These are phyloP conservation scores for Notechis scutatus DNA, from an alignment of 2,113 vertebrate species.

Conservation along the genomic window DNA sequence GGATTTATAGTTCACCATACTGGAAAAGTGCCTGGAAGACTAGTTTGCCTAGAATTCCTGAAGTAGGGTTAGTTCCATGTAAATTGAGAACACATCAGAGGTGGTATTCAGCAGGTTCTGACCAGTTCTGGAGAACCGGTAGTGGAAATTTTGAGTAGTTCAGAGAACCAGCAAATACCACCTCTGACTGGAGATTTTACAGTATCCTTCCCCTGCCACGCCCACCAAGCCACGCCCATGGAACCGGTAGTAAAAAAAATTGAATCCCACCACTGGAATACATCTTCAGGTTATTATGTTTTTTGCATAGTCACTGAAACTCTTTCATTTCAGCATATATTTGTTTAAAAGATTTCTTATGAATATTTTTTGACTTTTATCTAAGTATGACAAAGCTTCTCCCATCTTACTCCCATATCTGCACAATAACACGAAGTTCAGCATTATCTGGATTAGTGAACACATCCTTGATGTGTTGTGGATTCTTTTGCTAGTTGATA, in stretches of 20 bases:
- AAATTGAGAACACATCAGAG: neutral
- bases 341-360: neutral
- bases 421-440: neutral
- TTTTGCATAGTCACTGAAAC: neutral
- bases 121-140: no score
- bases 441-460: neutral
- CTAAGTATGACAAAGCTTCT: neutral
- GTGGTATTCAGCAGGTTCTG: no score
- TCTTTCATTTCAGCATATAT: neutral
- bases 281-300: neutral
- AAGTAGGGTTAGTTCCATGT: neutral
- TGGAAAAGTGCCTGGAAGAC: neutral
- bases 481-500: neutral
- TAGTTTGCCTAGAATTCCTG: neutral
- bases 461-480: neutral
- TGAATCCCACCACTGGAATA: no score
- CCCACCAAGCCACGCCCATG: no score
- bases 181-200: no score
- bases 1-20: neutral
- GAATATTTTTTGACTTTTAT: neutral
- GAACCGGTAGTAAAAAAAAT: no score
- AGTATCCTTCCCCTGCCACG: no score
- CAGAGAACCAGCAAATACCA: no score
- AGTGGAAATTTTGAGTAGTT: no score
- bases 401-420: neutral